Conservation (phyloP, 2,888 invertebrate species). For the Laothoe populi region DNA sequence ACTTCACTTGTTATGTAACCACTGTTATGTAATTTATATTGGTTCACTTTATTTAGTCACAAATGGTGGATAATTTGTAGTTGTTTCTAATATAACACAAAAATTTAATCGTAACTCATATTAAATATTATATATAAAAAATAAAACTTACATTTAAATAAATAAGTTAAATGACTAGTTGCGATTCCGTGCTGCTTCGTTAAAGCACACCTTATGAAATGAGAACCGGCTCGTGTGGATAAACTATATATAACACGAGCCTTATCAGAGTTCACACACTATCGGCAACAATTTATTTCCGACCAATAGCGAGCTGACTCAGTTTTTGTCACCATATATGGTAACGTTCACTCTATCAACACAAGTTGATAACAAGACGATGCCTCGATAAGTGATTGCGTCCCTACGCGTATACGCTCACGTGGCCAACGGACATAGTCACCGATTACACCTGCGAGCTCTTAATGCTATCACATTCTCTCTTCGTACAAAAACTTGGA, state of each 20-base stretch:
- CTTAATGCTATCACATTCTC: conserved; percentile 35
- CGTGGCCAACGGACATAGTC: conserved; percentile 34
- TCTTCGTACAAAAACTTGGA: conserved; percentile 41
- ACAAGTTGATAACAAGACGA: conserved; percentile 62
- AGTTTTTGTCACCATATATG: conserved; percentile 91
- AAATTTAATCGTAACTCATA: conserved; percentile 32
- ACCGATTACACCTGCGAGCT: conserved; percentile 22
- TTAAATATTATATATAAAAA: conserved; percentile 38
- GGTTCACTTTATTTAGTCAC: conserved; percentile 10
- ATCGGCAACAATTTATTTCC: conserved; percentile 76
- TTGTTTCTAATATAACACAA: conserved; percentile 34
- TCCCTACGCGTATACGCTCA: conserved; percentile 45
- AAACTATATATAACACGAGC: conserved; percentile 81
- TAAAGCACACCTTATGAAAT: conserved; percentile 73
- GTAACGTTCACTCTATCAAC: conserved; percentile 79
- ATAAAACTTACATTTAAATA: conserved; percentile 72
- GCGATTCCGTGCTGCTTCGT: conserved; percentile 63
- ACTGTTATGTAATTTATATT: conserved; percentile 23
- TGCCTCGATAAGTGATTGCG: conserved; percentile 62
- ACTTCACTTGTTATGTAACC: conserved; percentile 35
- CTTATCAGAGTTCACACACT: conserved; percentile 82
- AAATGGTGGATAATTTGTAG: background rate
- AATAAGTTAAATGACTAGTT: conserved; percentile 67
- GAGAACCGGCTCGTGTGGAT: conserved; percentile 77
- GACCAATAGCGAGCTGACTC: conserved; percentile 87